Percentiles rank a stretch among this genome's conserved stretches.
Conservation (phyloP, 2,888 invertebrate species). For the Melangyna quadrimaculata region DNA sequence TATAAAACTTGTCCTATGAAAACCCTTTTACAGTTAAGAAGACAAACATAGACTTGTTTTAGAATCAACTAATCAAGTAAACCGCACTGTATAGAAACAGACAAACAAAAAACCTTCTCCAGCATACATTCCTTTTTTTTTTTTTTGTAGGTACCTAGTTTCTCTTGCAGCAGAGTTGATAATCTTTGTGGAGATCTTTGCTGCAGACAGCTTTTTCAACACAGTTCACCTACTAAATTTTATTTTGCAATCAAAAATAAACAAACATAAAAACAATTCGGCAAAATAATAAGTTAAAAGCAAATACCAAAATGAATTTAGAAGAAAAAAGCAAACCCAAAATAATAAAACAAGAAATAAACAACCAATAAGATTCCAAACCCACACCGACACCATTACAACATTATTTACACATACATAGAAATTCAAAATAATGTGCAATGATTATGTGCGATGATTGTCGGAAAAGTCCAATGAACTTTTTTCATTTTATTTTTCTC, state of each 20-base stretch:
- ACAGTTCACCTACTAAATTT: slow-evolving; percentile 64
- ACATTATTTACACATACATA: neutral
- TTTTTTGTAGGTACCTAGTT: slow-evolving; percentile 30
- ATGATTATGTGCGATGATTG: slow-evolving; percentile 43
- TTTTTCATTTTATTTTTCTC: slow-evolving; percentile 62
- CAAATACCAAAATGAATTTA: slow-evolving; percentile 59
- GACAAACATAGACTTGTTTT: no score
- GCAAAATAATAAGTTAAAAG: slow-evolving; percentile 9
- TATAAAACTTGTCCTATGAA: no score
- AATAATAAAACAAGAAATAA: slow-evolving; percentile 31
- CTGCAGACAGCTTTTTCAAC: slow-evolving; percentile 60
- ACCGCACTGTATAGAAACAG: slow-evolving; percentile 9
- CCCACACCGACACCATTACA: neutral
- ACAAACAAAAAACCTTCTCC: slow-evolving; percentile 21
- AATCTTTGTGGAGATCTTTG: slow-evolving; percentile 25
- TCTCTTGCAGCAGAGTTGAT: slow-evolving; percentile 5
- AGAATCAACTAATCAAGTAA: neutral
- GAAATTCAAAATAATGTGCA: slow-evolving; percentile 26
- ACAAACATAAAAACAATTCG: slow-evolving; percentile 27
- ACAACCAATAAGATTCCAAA: slow-evolving; percentile 34
- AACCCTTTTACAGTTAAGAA: no score
- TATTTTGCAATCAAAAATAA: slow-evolving; percentile 53
- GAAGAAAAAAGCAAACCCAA: slow-evolving; percentile 19
- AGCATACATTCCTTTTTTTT: slow-evolving; percentile 17
- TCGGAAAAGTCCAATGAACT: slow-evolving; percentile 72